Evolutionary conservation across 2,113 vertebrate species (phyloP), one percentile per base, ranked within the genome.

Genomic region (Oncorhynchus tshawytscha): DNA sequence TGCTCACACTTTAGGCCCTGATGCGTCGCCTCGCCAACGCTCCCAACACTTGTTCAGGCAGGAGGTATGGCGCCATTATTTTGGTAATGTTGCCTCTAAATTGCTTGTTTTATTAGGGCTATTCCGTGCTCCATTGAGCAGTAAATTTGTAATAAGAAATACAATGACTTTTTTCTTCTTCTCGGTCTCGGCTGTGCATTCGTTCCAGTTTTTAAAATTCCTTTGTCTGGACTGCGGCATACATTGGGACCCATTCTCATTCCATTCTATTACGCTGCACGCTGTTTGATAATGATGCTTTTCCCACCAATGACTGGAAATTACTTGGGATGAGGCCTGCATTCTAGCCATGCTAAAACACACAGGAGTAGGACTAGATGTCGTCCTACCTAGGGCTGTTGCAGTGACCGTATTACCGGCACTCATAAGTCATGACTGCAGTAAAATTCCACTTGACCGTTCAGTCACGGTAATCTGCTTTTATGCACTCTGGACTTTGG

Each of bases 401-500:
- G 39, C 39, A 2, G 39, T 45, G 39, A 45, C 39, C 39, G 39
- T 45, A 45, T 45, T 45, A 45, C 9, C 9, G 2, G 39, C 39
- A 45, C 9, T 39, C 7, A 39, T 39, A 9, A 39, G 0, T 45
- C 39, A 12, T 45, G 39, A 45, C 39, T 11, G 2, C 39, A 45
- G 39, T 9, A 39, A 39, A 39, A 39, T 12, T 45, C 9, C 39
- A 45, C 39, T 45, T 45, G 39, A 45, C 9, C 39, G 9, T 11
- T 45, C 11, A 45, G 39, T 45, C 9, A 45, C 9, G 9, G 39
- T 45, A 45, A 45, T 45, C 51, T 16, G 1, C 3, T 85, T 91
- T 92, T 84, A 86, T 87, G 86, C 25, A 48, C 87, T 89, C 85
- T 89, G 80, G 88, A 89, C 80, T 89, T 91, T 92, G 91, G 39